phyloP scores from a whole-genome alignment of 2,888 invertebrate species.

The Eupithecia tripunctaria region DNA sequence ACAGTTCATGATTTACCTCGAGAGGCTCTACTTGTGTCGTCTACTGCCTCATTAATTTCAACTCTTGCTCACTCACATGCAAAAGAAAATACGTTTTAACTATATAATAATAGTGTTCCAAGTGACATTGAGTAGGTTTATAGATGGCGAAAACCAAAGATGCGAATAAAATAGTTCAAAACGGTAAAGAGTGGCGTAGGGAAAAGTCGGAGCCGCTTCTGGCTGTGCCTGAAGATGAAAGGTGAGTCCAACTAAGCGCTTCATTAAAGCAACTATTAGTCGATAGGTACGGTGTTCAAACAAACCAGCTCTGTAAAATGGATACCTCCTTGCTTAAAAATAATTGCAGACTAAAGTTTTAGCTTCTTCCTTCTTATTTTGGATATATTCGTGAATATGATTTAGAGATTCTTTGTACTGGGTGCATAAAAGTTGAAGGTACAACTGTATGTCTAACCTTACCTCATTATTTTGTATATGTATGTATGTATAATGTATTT shows the following conservation, averaged over 20 bases:
- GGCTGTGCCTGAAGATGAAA: slow-evolving; percentile 81
- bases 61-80: background rate
- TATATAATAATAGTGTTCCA: background rate
- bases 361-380: slow-evolving; percentile 12
- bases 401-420: background rate
- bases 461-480: too few species aligned
- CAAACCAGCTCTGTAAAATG: slow-evolving; percentile 66
- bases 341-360: slow-evolving; percentile 25
- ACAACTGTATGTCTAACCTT: background rate
- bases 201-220: slow-evolving; percentile 74
- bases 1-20: slow-evolving; percentile 62
- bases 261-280: slow-evolving; percentile 78
- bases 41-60: background rate
- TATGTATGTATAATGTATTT: too few species aligned
- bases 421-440: background rate
- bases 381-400: background rate
- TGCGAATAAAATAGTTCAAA: slow-evolving; percentile 68
- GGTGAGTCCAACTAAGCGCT: slow-evolving; percentile 74
- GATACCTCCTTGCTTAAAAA: slow-evolving; percentile 49
- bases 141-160: slow-evolving; percentile 75
- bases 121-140: background rate
- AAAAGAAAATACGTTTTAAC: background rate
- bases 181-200: slow-evolving; percentile 66
- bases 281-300: slow-evolving; percentile 60
- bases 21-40: slow-evolving; percentile 50